Conservation (phyloP, 2,888 invertebrate genomes). For the Andricus quercusramuli region DNA sequence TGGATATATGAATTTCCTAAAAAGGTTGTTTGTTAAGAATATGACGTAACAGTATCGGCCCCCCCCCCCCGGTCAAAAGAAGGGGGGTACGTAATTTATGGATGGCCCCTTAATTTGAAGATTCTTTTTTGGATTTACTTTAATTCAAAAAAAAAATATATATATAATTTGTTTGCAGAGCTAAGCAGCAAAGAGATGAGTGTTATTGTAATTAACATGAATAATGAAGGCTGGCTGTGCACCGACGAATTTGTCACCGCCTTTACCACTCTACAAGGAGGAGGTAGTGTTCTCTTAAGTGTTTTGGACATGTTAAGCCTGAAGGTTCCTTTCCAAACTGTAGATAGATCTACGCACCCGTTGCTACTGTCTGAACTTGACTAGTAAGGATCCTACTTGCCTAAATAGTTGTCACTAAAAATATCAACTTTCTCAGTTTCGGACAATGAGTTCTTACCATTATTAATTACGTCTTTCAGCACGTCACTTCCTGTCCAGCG, state of each 20-base stretch:
- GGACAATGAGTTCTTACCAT: neutral
- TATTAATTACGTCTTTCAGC: neutral
- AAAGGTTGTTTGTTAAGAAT: too few relatives aligned
- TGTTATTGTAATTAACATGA: neutral
- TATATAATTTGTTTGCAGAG: slow-evolving; percentile 1
- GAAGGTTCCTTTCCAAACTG: neutral
- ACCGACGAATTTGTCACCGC: slow-evolving; percentile 17
- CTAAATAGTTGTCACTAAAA: neutral
- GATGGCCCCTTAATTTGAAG: too few relatives aligned
- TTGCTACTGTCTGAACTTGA: slow-evolving; percentile 2
- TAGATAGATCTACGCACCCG: slow-evolving; percentile 6
- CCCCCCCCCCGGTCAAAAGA: too few relatives aligned
- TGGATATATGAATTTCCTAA: too few relatives aligned
- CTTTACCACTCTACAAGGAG: neutral
- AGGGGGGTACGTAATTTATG: too few relatives aligned
- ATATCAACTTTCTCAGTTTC: neutral
- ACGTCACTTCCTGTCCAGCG: neutral
- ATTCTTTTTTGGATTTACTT: too few relatives aligned
- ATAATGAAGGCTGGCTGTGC: slow-evolving; percentile 12
- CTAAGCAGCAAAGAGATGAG: slow-evolving; percentile 4
- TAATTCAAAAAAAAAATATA: too few relatives aligned
- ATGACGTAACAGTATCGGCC: too few relatives aligned
- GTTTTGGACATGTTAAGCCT: neutral
- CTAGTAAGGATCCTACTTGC: neutral
- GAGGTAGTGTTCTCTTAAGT: neutral